Percentiles rank a stretch among this genome's conserved stretches.
These are phyloP conservation scores for Cheilosia vulpina DNA, from an alignment of 2,888 invertebrate genomes.

Conservation along the genomic window DNA sequence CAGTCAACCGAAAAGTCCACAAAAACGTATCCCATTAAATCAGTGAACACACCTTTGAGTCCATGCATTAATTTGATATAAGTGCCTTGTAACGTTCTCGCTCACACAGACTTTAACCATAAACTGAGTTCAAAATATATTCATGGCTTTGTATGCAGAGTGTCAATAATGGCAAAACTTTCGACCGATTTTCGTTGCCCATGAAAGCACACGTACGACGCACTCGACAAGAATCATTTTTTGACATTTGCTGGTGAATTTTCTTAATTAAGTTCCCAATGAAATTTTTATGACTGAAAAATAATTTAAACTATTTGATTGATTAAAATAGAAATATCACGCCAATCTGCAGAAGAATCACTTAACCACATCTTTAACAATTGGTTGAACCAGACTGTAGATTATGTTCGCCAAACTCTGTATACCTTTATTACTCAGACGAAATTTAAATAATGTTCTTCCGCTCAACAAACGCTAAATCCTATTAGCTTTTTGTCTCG, in stretches of 20 bases:
- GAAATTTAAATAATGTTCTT: conserved; percentile 12
- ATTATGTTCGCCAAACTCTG: neutral
- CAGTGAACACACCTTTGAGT: no score
- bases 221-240: neutral
- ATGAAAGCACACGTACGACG: neutral
- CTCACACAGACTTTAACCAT: no score
- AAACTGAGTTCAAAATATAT: no score
- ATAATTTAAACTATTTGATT: neutral
- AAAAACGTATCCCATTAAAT: no score
- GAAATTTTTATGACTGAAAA: neutral
- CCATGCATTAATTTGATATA: no score
- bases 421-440: neutral
- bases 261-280: neutral
- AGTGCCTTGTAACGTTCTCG: no score
- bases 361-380: neutral
- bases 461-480: conserved; percentile 3
- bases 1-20: no score
- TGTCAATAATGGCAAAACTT: no score
- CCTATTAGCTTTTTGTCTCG: conserved; percentile 1
- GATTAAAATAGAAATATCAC: neutral
- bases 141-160: no score
- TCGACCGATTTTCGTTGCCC: no score
- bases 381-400: neutral
- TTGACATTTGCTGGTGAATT: neutral
- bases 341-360: neutral